Evolutionary conservation across 2,888 invertebrate species (phyloP), one percentile per base, ranked within the genome.

Genomic region (Mesorhabditis spiculigera): DNA sequence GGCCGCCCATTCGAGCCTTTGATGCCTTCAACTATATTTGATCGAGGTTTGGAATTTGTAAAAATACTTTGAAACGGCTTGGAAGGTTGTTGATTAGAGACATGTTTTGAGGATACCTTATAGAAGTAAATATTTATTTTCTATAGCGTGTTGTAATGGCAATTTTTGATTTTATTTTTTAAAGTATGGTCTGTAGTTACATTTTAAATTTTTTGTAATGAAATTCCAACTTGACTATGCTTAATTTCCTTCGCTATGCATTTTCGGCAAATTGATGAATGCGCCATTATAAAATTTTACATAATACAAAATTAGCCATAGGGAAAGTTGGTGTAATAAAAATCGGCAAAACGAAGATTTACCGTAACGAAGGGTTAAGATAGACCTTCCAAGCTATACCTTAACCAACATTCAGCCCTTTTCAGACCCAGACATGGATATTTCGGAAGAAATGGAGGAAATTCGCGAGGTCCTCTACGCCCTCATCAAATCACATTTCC

Each of bases 361-460:
- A 28, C 28, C 3, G 28, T 28, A 3, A 3, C 28, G 28, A 28
- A 28, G 1, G 28, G 3, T 28, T 28, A 28, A 28, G 3, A 28
- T 28, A 28, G 28, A 28, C 28, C 1, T 28, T 28, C 28, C 28
- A 58, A 58, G 58, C 10, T 58, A n/a, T 58, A 13, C 10, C 58
- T 28, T 28, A 3, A 28, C 28, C 28, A 16, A 28, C 28, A 28
- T 28, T 28, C 28, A 28, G 28, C 28, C 28, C 28, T 28, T 71
- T 73, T 69, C 70, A 79, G 78, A 76, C 68, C 67, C 74, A 45
- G 78, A 78, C 66, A 79, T 81, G 78, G 79, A 81, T 64, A 73
- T 75, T n/a, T 79, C 79, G 0, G 81, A 81, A 66, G 81, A 81
- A 63, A 81, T 81, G 81, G 81, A 81, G 65, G 81, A 81, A 67